Percentiles rank a stretch among this genome's conserved stretches.
phyloP scores from a whole-genome alignment of 2,113 vertebrate genomes.

The Actenoides lindsayi region DNA sequence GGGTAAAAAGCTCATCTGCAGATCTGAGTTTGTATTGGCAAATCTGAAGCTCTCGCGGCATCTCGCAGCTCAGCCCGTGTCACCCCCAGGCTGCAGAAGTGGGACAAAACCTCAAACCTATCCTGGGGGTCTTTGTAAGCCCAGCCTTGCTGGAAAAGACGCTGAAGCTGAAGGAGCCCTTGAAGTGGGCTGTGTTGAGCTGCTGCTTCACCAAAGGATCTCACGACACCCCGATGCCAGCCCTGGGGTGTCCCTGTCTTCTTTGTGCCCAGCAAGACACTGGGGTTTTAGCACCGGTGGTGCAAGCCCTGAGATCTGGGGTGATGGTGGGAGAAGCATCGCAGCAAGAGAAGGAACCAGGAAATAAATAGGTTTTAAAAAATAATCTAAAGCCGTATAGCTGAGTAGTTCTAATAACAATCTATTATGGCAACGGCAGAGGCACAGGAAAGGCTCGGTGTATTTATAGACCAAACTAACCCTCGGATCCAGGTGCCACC shows the following conservation, averaged over 20 bases:
- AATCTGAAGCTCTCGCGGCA: neutral
- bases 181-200: neutral
- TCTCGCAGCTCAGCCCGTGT: neutral
- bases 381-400: neutral
- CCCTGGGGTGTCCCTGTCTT: neutral
- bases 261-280: neutral
- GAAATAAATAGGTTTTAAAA: neutral
- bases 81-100: rapidly evolving
- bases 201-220: no score
- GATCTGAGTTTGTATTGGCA: neutral
- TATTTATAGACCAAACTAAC: conserved; percentile 50
- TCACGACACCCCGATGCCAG: neutral
- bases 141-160: neutral
- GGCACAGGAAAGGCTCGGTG: neutral
- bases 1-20: neutral
- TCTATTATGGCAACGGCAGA: neutral
- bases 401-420: neutral
- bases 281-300: rapidly evolving
- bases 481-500: conserved; percentile 59
- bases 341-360: neutral
- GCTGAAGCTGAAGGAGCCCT: neutral
- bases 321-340: neutral
- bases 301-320: neutral
- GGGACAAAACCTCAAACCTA: neutral
- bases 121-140: neutral